Base-by-base conservation (phyloP, 2,113 vertebrate species). In the Corydoras sp. region DNA sequence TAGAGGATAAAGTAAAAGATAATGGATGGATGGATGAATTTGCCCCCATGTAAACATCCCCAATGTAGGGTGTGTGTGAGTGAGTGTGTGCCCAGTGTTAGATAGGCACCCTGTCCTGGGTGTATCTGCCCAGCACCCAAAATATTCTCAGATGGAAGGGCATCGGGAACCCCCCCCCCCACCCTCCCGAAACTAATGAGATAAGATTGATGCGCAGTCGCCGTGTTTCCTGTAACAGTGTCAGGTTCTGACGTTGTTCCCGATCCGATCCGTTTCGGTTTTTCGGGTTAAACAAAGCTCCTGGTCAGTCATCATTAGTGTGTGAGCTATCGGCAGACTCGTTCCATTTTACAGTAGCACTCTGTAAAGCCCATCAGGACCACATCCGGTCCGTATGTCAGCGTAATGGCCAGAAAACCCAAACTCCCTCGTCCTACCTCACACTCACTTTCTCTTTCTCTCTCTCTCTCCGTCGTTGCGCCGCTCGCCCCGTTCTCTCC, bases 281-380 rank as follows among this genome's bases (percentile, higher is more conserved):
- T 62, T 65, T 71, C 65, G 71, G 62, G 62, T 77, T 58, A 58
- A 70, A 12, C 76, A 71, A 74, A 68, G 53, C 71, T 58, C 67
- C 68, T 70, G 69, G 68, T 58, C 71, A 55, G n/a, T 53, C 59
- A 55, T 74, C 66, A 66, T 74, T 70, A 79, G 53, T 69, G 65
- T 69, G 62, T 58, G 30, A 24, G 65, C 43, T 78, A 65, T 24
- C 72, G 66, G 70, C 64, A 62, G 13, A 10, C 71, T 72, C 58
- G 72, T 61, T 72, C 64, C 75, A 74, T 79, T 73, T 81, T 70
- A 75, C 65, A 63, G 70, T 65, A 58, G 73, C 15, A 49, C 61
- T 75, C 69, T 73, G 75, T 60, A 69, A 61, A 77, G 69, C 53
- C 55, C 54, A 77, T 76, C 55, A 72, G 58, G 54, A 74, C 53